Evolutionary conservation across 2,797 vertebrate genomes (phyloP), one percentile per base, ranked within the genome.

Genomic region (Enteromius viviparus): DNA sequence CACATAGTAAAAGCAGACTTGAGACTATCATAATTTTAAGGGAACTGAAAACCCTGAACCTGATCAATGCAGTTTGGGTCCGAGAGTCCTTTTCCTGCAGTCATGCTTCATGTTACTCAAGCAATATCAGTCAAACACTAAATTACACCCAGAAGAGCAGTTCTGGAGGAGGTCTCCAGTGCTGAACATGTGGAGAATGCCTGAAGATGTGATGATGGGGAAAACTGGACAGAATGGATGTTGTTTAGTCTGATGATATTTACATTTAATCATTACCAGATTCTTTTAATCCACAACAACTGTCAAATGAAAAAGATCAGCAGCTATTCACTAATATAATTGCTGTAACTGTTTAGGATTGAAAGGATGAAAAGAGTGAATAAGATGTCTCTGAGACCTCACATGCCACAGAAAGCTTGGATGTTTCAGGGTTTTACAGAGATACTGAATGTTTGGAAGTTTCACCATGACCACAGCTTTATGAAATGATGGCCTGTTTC

Each of bases 41-140:
- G 4, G 70, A 51, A 74, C 5, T 53, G 47, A 29, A 70, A 15
- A 7, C 4, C 42, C 23, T 6, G 42, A 71, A 49, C 23, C 42
- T 71, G 69, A 34, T 75, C 49, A 34, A 53, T 71, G 42, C 8
- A 4, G 23, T 49, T 47, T 71, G 69, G 29, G 17, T 74, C 29
- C 37, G 11, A 4, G 49, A 75, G 32, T 37, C 49, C 29, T 55
- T 37, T 75, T 75, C 29, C 17, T 55, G 49, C 19, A 74, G 19
- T 37, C 47, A 75, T n/a, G 71, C 49, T 65, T 78, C 60, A 51
- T 26, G 76, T 64, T n/a, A 51, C 21, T 51, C 29, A 65, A 51
- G 42, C 45, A 66, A 66, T 51, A 23, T 32, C 62, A 66, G 29
- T 47, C 69, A 81, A 37, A 53, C 7, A 32, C 29, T 11, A 15